Evolutionary conservation across 2,888 invertebrate genomes (phyloP), one percentile per base, ranked within the genome.

Genomic region (Colletes collaris): DNA sequence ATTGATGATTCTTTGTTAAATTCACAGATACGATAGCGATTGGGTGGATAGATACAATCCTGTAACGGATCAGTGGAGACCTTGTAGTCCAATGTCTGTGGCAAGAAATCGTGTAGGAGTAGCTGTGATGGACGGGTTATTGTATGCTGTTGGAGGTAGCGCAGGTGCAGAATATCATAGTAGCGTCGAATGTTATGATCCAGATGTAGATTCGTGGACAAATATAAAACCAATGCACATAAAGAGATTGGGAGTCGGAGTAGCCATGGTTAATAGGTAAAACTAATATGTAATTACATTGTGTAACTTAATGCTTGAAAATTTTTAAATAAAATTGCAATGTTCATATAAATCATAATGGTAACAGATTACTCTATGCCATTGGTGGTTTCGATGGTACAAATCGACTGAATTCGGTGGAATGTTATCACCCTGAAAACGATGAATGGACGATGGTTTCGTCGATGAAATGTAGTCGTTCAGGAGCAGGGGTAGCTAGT

Each of bases 401-500:
- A 16, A 94, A 96, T 44, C 94, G 98, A 49, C 94, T 98, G 75
- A 94, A 94, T 85, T 96, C 96, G 50, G 97, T 96, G 0, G 98
- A 98, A 94, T 97, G 98, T 93, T 98, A 98, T 93, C 97, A 98
- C 93, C 98, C 98, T 0, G 98, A 98, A 93, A 97, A 97, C 92
- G 96, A 98, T 92, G 95, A 96, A 88, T 98, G 98, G 98, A 96
- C 95, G 0, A 95, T 96, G 91, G 95, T 98, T 79, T 95, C 96
- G 16, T 94, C 97, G 0, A 97, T 98, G 97, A 94, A 95, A 76
- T 95, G 95, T 44, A 95, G 96, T 6, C 94, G 98, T 76, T 97
- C 97, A 91, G 98, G 98, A 40, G 97, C 98, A 79, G 98, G 98
- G 75, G 97, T 98, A 55, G 97, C 96, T 5, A 96, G 96, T 13